Base-by-base conservation (phyloP, 2,797 vertebrate genomes). In the Hapalemur alaotrensis region DNA sequence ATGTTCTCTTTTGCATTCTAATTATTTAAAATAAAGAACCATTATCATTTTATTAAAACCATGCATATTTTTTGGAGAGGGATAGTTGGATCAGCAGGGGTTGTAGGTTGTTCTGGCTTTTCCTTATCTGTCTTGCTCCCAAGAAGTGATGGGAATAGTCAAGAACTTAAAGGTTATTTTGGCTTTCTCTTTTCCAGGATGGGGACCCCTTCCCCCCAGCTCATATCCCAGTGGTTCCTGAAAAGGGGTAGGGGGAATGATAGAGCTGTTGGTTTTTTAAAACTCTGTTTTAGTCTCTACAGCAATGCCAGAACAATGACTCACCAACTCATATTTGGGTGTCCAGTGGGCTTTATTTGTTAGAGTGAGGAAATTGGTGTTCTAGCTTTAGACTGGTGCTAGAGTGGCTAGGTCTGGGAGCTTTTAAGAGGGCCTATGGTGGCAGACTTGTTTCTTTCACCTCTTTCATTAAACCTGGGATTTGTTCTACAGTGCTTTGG, bases 31-130 rank as follows among this genome's bases (percentile, higher is more conserved):
- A 78, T 93, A 72, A 83, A 88, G 52, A 69, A 25, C 10, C 9
- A n/a, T 28, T 82, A 48, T 43, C 28, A 11, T 90, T 91, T 94
- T 94, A 43, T 94, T 86, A 87, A 95, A 96, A 57, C 7, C 17
- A 20, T 8, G 17, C 18, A 20, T 79, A 35, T 59, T 38, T 94
- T 92, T 92, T 43, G 11, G 61, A 83, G 72, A 54, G 59, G 59
- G 35, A 9, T 38, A 61, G 23, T 43, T 70, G 32, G 59, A 11
- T 54, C 54, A 76, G 30, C 57, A 84, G 84, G 73, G 43, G 30
- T 82, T 41, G 30, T 87, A 78, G 41, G 23, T 52, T 12, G 28
- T 76, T 91, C 43, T 79, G 78, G 6, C 22, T 41, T 94, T 89
- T 93, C 59, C 41, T 78, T 69, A 32, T 48, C 32, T 73, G 4